Conservation (phyloP, 35 echinoderm and acorn worm genomes). For the Stichopus chloronotus region DNA sequence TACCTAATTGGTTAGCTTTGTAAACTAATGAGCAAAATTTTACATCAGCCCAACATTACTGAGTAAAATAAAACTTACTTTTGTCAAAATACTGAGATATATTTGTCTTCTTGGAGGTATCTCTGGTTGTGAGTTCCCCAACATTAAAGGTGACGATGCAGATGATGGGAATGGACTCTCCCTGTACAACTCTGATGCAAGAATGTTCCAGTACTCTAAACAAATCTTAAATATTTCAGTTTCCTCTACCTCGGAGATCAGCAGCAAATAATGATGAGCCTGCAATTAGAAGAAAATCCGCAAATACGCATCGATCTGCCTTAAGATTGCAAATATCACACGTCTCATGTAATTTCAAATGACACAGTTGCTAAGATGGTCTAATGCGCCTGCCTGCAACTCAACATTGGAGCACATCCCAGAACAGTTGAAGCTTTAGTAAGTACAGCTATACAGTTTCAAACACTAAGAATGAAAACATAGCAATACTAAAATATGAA, state of each 20-base stretch:
- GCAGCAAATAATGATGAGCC: conserved; percentile 93
- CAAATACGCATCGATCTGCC: neutral
- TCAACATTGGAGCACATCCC: no score
- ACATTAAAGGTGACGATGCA: conserved; percentile 73
- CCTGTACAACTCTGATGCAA: conserved; percentile 91
- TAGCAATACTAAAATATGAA: no score
- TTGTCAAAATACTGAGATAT: conserved; percentile 79
- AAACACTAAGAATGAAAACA: no score
- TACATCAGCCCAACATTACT: no score
- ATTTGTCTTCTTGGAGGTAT: conserved; percentile 87
- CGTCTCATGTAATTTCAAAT: no score
- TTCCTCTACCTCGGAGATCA: conserved; percentile 99
- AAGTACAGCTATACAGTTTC: no score
- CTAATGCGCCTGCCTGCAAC: no score
- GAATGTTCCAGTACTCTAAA: conserved; percentile 97
- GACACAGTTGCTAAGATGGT: no score
- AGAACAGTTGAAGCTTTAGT: no score
- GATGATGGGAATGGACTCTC: conserved; percentile 95
- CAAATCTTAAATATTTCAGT: conserved; percentile 99
- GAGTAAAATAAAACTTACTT: conserved; percentile 47
- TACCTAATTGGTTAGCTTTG: no score
- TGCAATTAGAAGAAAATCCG: conserved; percentile 24
- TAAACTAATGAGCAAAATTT: no score
- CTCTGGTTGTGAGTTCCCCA: conserved; percentile 70
- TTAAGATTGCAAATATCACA: neutral